These are phyloP conservation scores for Takifugu bimaculatus DNA, from an alignment of 2,113 vertebrate species.

Conservation along the genomic window DNA sequence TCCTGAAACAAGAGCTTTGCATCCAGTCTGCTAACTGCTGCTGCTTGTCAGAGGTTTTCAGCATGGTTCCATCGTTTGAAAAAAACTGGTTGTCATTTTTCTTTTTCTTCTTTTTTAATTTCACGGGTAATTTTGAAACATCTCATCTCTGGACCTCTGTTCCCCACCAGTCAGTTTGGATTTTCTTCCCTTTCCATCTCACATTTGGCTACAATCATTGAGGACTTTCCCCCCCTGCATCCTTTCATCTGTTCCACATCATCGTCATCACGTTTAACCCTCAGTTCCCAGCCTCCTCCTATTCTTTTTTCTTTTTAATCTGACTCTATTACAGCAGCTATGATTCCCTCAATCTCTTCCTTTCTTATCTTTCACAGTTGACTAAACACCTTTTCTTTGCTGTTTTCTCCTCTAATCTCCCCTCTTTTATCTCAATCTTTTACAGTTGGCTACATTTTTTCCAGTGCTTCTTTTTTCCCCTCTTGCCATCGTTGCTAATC, in stretches of 20 bases:
- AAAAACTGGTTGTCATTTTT: too few relatives aligned
- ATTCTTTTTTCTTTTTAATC: conserved; percentile 38
- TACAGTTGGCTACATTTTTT: conserved; percentile 10
- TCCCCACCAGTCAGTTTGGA: background rate
- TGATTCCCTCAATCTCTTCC: conserved; percentile 26
- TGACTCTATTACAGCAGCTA: conserved; percentile 16
- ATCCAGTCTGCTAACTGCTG: conserved; percentile 12
- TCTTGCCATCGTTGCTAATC: conserved; percentile 37
- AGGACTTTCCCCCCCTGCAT: conserved; percentile 4
- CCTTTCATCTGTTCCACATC: conserved; percentile 27
- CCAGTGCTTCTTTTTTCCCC: conserved; percentile 45
- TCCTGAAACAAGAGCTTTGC: too few relatives aligned
- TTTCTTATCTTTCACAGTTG: conserved; percentile 63
- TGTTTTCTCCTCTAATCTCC: conserved; percentile 51
- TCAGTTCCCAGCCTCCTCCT: conserved; percentile 43
- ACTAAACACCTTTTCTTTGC: conserved; percentile 58
- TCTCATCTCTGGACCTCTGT: background rate
- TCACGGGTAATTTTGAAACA: background rate
- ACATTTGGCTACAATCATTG: conserved; percentile 21
- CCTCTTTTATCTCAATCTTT: conserved; percentile 61
- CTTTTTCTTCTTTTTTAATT: too few relatives aligned
- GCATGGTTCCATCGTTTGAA: too few relatives aligned
- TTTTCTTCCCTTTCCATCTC: background rate
- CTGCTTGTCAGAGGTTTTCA: conserved; percentile 24
- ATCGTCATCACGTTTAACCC: conserved; percentile 31